Evolutionary conservation across 1,140 invertebrate species (phyloP), one percentile per base, ranked within the genome.

Genomic region (Parapsyche elsis): DNA sequence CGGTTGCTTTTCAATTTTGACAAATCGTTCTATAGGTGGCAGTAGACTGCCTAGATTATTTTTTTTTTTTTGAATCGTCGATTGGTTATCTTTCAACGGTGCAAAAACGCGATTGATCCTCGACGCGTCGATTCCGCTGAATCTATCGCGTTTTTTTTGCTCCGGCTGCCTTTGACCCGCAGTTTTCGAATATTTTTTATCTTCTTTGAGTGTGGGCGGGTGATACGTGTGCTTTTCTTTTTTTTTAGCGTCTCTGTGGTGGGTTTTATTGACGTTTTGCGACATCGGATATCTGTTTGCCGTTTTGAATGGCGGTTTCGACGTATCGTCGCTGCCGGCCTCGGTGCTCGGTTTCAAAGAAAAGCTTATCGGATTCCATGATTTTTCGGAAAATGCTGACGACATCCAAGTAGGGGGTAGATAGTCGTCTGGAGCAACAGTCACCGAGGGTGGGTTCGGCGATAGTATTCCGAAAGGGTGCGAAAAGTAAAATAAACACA

Each of bases 401-500:
- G 80, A 80, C 21, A 76, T 78, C 82, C 80, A 83, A 1, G 80
- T 57, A 10, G 81, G 49, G 2, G 79, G 79, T 2, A 83, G 12
- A 23, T 49, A 80, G 2, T 79, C 84, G 38, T 85, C 80, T 5
- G 86, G 86, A 80, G 85, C 85, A 12, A 81, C 64, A 10, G 83
- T 81, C 77, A 86, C 77, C 9, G 83, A 81, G n/a, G 86, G 88
- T 12, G 88, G 88, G 81, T 88, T 87, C 49, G 87, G 87, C 0
- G 87, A 88, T 78, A 89, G 84, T 81, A 89, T 88, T 61, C 88
- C 88, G 82, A 89, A 88, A 38, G 88, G 88, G 81, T 89, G 88
- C 59, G 87, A 87, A 84, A 89, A 89, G 85, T 89, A 89, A 84
- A 88, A 89, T 71, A 89, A 82, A 79, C 88, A 89, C 78, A 89